Evolutionary conservation across 2,888 invertebrate species (phyloP), one percentile per base, ranked within the genome.

Genomic region (Eurytoma adleriae): DNA sequence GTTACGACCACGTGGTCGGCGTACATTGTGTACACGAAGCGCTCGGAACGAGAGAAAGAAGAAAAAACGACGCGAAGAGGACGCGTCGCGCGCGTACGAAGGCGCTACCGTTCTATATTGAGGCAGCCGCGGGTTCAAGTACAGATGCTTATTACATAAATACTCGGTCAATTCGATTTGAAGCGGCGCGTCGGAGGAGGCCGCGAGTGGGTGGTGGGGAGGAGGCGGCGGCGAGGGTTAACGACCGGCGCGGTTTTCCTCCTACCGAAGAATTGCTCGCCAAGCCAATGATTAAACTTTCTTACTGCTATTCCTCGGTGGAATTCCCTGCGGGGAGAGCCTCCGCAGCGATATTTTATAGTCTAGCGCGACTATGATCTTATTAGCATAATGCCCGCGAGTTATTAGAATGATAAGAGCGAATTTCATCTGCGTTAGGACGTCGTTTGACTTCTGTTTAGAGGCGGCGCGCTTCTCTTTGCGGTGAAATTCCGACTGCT

Each of bases 91-190:
- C 10, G 64, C 56, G n/a, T 24, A 24, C 24, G 24, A 24, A 24
- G 24, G 24, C 24, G 24, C 24, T 30, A 59, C 66, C 27, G 71
- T 59, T 79, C 73, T 70, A 74, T 74, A 69, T 79, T 73, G 69
- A 74, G 79, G 67, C 24, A n/a, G 7, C 59, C 61, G 61, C 57
- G 64, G 57, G 76, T 80, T 77, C 72, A 80, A 80, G 72, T 72
- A 68, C 68, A 72, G 69, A 68, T 18, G 54, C 72, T 76, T 48
- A 75, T 80, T 68, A 68, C 67, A 62, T 76, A 77, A 71, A 80
- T 71, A 67, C 71, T 54, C 54, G 67, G 30, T 40, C 56, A 5
- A 76, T 80, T 76, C 57, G 76, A 80, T 72, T 64, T 24, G 70
- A 27, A 40, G 48, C 20, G 50, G 10, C 66, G 14, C 50, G 57